Evolutionary conservation across 2,888 invertebrate species (phyloP), one percentile per base, ranked within the genome.

Genomic region (Alloplasta piceator): DNA sequence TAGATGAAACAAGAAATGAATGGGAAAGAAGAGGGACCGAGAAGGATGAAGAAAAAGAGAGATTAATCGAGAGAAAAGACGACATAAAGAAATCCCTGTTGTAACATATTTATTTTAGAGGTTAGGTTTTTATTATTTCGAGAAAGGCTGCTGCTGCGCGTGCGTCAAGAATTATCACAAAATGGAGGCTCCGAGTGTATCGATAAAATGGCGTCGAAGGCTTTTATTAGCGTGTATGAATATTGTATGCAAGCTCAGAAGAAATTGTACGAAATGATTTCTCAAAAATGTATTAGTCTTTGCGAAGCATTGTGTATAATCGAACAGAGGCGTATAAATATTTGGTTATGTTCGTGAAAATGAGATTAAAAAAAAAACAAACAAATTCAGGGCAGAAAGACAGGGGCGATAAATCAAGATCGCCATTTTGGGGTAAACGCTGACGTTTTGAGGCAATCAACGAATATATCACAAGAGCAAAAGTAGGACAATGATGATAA

Each of bases 91-190:
- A 74, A 76, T 67, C 70, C 64, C 81, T 70, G 74, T 80, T 86
- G 85, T 86, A 85, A 84, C 63, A 86, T 86, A 86, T 86, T 86
- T 86, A 86, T 86, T 81, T 86, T 85, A 85, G 83, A 78, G 38
- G 55, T 80, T 86, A 82, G 83, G 66, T 58, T 79, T 79, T 52
- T 76, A 71, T 46, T 61, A 70, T 77, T 78, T 71, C 68, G 68
- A 80, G 60, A 46, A 52, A 56, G 71, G n/a, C 48, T 68, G 68
- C 52, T 43, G 6, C 43, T 12, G 63, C 56, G 58, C 74, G 71
- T 39, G 55, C 48, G 48, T 14, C n/a, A 55, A 56, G 72, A 50
- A 61, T 56, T 58, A 10, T 48, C 41, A 72, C 64, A 56, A 67
- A 60, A 78, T 58, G 39, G 63, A 41, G 60, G 41, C 39, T 12